phyloP scores from a whole-genome alignment of 2,888 invertebrate species.

The Ethmia dodecea region DNA sequence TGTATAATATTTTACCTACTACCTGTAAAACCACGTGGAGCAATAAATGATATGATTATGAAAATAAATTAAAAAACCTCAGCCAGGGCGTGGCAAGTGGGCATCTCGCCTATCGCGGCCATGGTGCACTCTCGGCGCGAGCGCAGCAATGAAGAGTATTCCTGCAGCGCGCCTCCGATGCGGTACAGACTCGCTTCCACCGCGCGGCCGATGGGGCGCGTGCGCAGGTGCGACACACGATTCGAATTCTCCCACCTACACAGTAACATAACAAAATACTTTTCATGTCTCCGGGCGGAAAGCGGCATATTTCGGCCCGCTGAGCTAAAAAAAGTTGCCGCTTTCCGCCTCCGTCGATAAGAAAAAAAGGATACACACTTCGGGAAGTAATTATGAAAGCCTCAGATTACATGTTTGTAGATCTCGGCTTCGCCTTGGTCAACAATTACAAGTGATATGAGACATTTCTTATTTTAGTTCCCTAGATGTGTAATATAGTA shows the following conservation, averaged over 20 bases:
- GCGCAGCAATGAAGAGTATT: constrained; percentile 38
- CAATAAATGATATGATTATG: not conserved
- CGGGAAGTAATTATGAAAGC: too few species aligned
- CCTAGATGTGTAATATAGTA: too few species aligned
- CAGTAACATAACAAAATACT: not conserved
- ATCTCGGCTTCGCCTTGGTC: too few species aligned
- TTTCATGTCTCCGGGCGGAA: not conserved
- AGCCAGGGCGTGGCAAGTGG: constrained; percentile 54
- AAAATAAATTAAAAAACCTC: constrained; percentile 43
- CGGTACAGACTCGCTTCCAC: constrained; percentile 45
- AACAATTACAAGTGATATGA: too few species aligned
- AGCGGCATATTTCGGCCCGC: not conserved
- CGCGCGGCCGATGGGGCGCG: constrained; percentile 49
- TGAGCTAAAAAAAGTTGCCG: not conserved
- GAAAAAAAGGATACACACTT: too few species aligned
- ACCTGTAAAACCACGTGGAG: too few species aligned
- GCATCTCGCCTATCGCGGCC: constrained; percentile 39
- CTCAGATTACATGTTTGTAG: too few species aligned
- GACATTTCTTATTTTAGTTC: too few species aligned
- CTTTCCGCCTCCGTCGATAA: too few species aligned
- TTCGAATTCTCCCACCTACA: constrained; percentile 80
- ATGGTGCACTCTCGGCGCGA: constrained; percentile 33
- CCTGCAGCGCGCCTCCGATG: constrained; percentile 40
- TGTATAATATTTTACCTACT: too few species aligned
- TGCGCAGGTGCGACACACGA: constrained; percentile 47